A percentile compares a stretch with the other conserved stretches of the same genome.
Evolutionary conservation across 2,888 invertebrate genomes (phyloP).

Genomic region (Sphaerophoria rueppellii): DNA sequence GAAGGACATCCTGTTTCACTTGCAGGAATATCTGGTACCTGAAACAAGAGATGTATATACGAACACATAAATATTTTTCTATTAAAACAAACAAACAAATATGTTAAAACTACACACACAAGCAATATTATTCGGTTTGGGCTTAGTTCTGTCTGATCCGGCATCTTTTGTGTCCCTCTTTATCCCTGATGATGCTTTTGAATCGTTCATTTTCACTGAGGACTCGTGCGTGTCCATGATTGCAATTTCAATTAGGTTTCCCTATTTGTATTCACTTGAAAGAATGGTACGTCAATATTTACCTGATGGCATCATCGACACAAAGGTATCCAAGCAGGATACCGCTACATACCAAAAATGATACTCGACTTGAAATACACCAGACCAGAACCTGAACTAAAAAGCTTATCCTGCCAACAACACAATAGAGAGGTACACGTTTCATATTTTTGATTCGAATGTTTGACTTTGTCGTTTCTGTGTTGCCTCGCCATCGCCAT

Average conservation of each 20-base stretch:
- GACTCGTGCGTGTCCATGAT: slow-evolving; percentile 44
- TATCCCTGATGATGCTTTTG: background rate
- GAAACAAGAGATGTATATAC: slow-evolving; percentile 75
- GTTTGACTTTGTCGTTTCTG: slow-evolving; percentile 56
- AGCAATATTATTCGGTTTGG: slow-evolving; percentile 17
- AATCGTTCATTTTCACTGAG: background rate
- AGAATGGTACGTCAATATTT: slow-evolving; percentile 70
- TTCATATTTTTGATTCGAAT: slow-evolving; percentile 58
- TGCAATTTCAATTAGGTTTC: slow-evolving; percentile 74
- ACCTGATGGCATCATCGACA: slow-evolving; percentile 52
- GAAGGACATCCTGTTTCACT: slow-evolving; percentile 97
- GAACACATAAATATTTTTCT: slow-evolving; percentile 25
- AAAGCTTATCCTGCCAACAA: slow-evolving; percentile 32
- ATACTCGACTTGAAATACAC: slow-evolving; percentile 7
- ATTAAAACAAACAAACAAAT: slow-evolving; percentile 52
- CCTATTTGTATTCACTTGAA: slow-evolving; percentile 72
- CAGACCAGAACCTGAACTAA: background rate
- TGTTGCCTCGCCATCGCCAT: background rate
- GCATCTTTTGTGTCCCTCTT: slow-evolving; percentile 63
- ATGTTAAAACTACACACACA: slow-evolving; percentile 53
- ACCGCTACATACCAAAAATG: background rate
- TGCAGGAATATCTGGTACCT: slow-evolving; percentile 99
- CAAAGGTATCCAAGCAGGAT: slow-evolving; percentile 59
- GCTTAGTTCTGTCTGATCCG: slow-evolving; percentile 46
- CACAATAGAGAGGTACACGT: background rate